Percentiles rank a stretch among this genome's conserved stretches.
Evolutionary conservation across 2,113 vertebrate genomes (phyloP).

Genomic region (Hassar affinis): DNA sequence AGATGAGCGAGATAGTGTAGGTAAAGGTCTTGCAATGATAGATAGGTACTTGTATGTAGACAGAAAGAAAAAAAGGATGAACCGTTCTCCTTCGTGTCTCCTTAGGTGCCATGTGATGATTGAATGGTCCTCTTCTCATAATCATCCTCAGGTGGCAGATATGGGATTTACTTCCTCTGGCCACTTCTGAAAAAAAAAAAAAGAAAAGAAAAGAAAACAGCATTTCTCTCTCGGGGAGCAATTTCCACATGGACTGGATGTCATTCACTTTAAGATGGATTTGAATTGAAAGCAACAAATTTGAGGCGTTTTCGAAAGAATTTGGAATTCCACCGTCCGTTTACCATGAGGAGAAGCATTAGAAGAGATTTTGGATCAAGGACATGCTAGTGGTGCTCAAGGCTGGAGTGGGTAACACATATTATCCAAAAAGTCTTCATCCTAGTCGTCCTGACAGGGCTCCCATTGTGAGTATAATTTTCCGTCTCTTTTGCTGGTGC

Average conservation of each 20-base stretch:
- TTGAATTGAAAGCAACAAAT: conserved; percentile 61
- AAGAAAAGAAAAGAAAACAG: not conserved
- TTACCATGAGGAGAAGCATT: conserved; percentile 9
- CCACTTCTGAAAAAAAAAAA: conserved; percentile 55
- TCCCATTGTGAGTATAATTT: conserved; percentile 60
- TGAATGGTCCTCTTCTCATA: conserved; percentile 55
- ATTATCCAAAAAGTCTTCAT: conserved; percentile 25
- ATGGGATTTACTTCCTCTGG: conserved; percentile 69
- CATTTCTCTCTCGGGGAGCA: not conserved
- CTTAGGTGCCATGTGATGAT: conserved; percentile 64
- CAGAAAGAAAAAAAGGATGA: conserved; percentile 17
- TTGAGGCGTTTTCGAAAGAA: conserved; percentile 9
- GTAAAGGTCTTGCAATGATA: conserved; percentile 1
- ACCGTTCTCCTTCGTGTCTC: conserved; percentile 45
- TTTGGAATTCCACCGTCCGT: conserved; percentile 5
- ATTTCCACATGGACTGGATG: conserved; percentile 65
- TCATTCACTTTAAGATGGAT: conserved; percentile 68
- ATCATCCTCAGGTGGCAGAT: conserved; percentile 61
- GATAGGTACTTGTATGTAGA: not conserved
- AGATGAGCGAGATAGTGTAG: conserved; percentile 22
- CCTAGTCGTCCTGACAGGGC: conserved; percentile 45
- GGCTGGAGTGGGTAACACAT: conserved; percentile 49
- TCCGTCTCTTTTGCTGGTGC: conserved; percentile 62
- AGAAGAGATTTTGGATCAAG: conserved; percentile 19
- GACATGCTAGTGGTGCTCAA: conserved; percentile 57